Evolutionary conservation across 2,797 vertebrate genomes (phyloP).

Genomic region (Lerista edwardsae): DNA sequence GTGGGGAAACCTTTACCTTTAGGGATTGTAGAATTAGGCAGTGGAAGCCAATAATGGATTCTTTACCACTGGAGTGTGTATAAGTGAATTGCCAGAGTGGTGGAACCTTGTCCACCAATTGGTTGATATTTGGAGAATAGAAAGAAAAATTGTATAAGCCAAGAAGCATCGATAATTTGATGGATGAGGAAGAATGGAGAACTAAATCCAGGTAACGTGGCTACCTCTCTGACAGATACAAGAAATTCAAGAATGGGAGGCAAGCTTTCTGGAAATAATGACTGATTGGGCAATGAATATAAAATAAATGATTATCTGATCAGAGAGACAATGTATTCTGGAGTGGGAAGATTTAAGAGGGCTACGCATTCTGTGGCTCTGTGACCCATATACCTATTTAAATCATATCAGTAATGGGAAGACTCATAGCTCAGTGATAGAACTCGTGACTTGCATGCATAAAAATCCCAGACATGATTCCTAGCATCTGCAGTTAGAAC

Average conservation of each 20-base stretch:
- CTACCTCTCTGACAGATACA: constrained; percentile 35
- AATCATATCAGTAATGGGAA: background rate
- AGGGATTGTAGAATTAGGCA: background rate
- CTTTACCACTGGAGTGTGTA: background rate
- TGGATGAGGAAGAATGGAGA: constrained; percentile 32
- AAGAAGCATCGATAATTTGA: constrained; percentile 40
- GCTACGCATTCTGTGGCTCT: background rate
- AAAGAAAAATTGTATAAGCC: constrained; percentile 29
- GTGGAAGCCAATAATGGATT: background rate
- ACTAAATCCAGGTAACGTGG: constrained; percentile 28
- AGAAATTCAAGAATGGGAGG: constrained; percentile 20
- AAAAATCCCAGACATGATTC: background rate
- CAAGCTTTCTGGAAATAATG: constrained; percentile 32
- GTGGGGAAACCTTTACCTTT: too few species aligned
- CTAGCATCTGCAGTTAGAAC: background rate
- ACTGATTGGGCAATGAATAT: constrained; percentile 44
- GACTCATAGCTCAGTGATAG: background rate
- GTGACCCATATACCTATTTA: background rate
- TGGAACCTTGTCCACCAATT: constrained; percentile 25
- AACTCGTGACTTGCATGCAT: background rate
- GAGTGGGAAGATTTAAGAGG: constrained; percentile 3
- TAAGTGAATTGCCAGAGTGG: background rate
- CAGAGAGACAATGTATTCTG: background rate
- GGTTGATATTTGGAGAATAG: constrained; percentile 23
- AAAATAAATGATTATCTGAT: constrained; percentile 36